Conservation (phyloP, 2,113 vertebrate genomes). For the Symphodus melops region DNA sequence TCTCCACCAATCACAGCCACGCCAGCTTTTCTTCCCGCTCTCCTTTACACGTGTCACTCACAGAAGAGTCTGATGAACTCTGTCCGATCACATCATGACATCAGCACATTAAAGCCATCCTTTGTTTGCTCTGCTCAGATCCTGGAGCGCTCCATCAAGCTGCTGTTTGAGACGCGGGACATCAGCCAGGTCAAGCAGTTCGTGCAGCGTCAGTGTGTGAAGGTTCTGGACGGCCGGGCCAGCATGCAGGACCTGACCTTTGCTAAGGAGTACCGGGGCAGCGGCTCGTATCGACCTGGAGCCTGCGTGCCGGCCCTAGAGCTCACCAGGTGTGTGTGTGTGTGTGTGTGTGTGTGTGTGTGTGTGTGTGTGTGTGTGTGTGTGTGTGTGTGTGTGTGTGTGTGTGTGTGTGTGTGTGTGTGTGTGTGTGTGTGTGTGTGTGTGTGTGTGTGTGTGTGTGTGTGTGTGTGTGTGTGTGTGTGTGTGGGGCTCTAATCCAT, state of each 20-base stretch:
- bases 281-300: conserved; percentile 90
- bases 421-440: conserved; percentile 73
- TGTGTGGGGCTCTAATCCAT: neutral
- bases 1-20: conserved; percentile 34
- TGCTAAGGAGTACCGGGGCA: conserved; percentile 97
- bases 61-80: neutral
- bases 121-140: conserved; percentile 81
- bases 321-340: conserved; percentile 89
- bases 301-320: conserved; percentile 96
- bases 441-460: conserved; percentile 9
- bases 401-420: conserved; percentile 73
- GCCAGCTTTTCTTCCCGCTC: conserved; percentile 18
- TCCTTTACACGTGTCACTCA: conserved; percentile 11
- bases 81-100: neutral
- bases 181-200: conserved; percentile 98
- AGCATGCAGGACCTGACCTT: conserved; percentile 98
- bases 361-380: conserved; percentile 8
- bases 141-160: conserved; percentile 96
- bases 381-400: conserved; percentile 75
- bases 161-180: conserved; percentile 97
- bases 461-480: conserved; percentile 73
- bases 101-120: neutral
- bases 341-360: conserved; percentile 5
- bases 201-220: conserved; percentile 94
- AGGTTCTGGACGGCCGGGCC: conserved; percentile 93